phyloP scores from a whole-genome alignment of 2,797 vertebrate genomes.

The Leptodactylus fallax region DNA sequence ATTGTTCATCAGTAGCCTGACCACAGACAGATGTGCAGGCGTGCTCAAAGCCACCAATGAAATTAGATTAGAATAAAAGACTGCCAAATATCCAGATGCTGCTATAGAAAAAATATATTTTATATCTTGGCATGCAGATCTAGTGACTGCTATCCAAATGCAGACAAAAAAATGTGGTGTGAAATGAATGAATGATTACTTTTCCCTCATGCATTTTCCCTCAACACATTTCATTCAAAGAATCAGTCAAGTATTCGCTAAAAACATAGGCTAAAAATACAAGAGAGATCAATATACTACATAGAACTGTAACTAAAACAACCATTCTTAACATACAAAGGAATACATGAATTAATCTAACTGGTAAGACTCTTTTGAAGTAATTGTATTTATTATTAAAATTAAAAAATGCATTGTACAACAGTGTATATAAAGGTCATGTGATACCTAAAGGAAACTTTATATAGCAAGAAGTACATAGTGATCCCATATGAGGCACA shows the following conservation, averaged over 20 bases:
- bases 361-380: background rate
- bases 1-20: constrained; percentile 62
- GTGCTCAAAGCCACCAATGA: constrained; percentile 25
- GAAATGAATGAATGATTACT: constrained; percentile 51
- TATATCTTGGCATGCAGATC: constrained; percentile 60
- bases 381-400: background rate
- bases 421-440: too few relatives aligned
- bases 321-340: background rate
- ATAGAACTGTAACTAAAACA: background rate
- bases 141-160: constrained; percentile 43
- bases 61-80: constrained; percentile 58
- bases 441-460: too few relatives aligned
- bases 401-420: too few relatives aligned
- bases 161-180: constrained; percentile 61
- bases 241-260: background rate
- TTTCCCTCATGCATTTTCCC: constrained; percentile 7
- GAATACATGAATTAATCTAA: background rate
- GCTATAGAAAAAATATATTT: constrained; percentile 50
- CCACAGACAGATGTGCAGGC: constrained; percentile 62
- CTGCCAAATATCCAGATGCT: constrained; percentile 66
- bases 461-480: too few relatives aligned
- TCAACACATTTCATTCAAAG: constrained; percentile 39
- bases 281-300: background rate
- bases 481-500: too few relatives aligned
- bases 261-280: background rate